A percentile compares a stretch with the other conserved stretches of the same genome.
These are phyloP conservation scores for Ypsolopha scabrella DNA, from an alignment of 2,888 invertebrate genomes.

Conservation along the genomic window DNA sequence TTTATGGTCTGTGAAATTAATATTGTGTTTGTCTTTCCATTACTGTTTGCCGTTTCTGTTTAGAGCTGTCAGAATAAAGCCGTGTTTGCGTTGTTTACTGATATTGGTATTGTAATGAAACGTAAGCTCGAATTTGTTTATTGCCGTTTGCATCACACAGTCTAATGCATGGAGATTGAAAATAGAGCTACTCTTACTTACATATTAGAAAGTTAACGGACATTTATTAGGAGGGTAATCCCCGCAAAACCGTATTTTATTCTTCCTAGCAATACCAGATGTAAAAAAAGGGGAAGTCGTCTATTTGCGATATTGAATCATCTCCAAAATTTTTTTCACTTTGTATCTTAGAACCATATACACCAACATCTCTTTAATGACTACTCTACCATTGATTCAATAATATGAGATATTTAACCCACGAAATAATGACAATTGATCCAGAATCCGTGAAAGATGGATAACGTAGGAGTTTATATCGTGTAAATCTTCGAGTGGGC, in stretches of 20 bases:
- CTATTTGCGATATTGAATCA: too few species aligned
- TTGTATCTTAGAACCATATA: too few species aligned
- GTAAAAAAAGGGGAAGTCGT: too few species aligned
- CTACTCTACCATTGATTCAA: too few species aligned
- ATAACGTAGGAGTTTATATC: conserved; percentile 7
- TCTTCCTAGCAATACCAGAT: too few species aligned
- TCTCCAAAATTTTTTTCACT: too few species aligned
- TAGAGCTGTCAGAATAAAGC: not conserved
- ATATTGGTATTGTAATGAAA: not conserved
- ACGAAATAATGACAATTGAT: not conserved
- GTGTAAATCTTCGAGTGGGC: conserved; percentile 12
- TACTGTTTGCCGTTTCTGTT: not conserved
- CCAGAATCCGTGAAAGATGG: conserved; percentile 1
- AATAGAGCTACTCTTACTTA: not conserved
- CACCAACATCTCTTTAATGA: too few species aligned
- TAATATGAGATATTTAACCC: too few species aligned
- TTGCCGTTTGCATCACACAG: not conserved
- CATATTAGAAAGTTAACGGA: too few species aligned
- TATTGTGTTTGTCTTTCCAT: conserved; percentile 2
- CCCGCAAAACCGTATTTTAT: too few species aligned
- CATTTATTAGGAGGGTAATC: too few species aligned
- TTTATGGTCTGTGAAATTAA: conserved; percentile 5
- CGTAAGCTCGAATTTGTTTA: not conserved
- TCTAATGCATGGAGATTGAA: not conserved
- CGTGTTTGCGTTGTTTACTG: not conserved